A percentile compares a stretch with the other conserved stretches of the same genome.
Conservation (phyloP, 2,888 invertebrate species). For the Cyaniris semiargus region DNA sequence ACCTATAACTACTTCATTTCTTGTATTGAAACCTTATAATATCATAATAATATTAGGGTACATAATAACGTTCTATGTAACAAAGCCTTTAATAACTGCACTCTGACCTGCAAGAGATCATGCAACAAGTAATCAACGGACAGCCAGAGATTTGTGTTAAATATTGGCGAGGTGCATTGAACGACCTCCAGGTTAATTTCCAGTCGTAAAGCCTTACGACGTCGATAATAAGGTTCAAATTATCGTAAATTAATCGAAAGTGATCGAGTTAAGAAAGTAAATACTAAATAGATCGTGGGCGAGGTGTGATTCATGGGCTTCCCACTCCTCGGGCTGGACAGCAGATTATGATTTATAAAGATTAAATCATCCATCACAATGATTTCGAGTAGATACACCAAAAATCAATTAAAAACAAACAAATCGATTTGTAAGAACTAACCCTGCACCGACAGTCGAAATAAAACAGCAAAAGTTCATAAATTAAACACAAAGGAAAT, state of each 20-base stretch:
- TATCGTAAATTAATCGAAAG: slow-evolving; percentile 40
- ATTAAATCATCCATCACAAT: neutral
- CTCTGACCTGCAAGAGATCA: neutral
- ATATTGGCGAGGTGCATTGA: slow-evolving; percentile 51
- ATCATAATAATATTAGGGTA: too few species aligned
- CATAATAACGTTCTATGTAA: neutral
- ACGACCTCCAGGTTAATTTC: slow-evolving; percentile 54
- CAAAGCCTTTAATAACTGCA: neutral
- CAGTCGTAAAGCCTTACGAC: slow-evolving; percentile 47
- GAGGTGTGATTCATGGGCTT: slow-evolving; percentile 16
- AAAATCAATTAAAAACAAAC: neutral
- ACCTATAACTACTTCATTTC: too few species aligned
- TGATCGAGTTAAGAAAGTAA: slow-evolving; percentile 49
- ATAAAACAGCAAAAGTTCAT: neutral
- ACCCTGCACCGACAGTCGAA: neutral
- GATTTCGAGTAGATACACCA: neutral
- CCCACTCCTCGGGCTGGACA: slow-evolving; percentile 10
- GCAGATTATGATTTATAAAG: slow-evolving; percentile 14
- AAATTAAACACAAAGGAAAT: slow-evolving; percentile 15
- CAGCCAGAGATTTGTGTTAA: neutral
- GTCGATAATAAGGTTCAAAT: slow-evolving; percentile 49
- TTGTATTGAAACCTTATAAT: too few species aligned
- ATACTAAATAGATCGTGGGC: slow-evolving; percentile 40
- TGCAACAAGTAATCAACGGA: neutral
- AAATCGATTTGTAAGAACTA: neutral